phyloP scores from a whole-genome alignment of 2,797 vertebrate genomes.

The Huso huso region DNA sequence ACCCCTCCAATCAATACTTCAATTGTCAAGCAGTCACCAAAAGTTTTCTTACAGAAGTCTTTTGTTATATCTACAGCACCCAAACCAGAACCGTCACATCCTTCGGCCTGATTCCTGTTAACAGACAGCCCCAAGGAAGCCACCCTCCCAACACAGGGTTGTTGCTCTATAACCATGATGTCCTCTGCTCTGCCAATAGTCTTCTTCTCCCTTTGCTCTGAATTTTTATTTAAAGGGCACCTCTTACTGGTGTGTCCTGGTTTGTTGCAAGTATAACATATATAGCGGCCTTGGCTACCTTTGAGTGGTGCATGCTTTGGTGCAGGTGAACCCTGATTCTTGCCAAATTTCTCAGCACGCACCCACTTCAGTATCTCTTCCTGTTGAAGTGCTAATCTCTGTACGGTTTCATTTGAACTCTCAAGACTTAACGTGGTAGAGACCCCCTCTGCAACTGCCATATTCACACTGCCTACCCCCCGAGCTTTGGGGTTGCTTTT shows the following conservation, averaged over 20 bases:
- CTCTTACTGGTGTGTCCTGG: not conserved
- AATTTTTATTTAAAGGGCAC: not conserved
- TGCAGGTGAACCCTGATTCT: not conserved
- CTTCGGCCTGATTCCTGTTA: not conserved
- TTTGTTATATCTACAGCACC: not conserved
- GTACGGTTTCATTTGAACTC: not conserved
- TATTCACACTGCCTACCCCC: not conserved
- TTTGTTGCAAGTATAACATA: not conserved
- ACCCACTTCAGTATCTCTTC: not conserved
- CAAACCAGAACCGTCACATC: not conserved
- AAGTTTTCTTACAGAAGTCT: not conserved
- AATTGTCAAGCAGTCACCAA: not conserved
- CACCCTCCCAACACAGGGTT: not conserved
- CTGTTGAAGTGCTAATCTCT: not conserved
- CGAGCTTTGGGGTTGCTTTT: not conserved
- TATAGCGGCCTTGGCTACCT: not conserved
- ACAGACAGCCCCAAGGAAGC: not conserved
- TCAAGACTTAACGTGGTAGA: not conserved
- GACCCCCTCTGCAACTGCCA: not conserved
- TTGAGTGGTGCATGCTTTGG: not conserved
- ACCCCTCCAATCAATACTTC: not conserved
- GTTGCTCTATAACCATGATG: not conserved
- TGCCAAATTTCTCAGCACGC: not conserved
- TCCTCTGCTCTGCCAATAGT: not conserved
- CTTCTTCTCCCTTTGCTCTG: not conserved